Base-by-base conservation (phyloP, 2,113 vertebrate species). In the Erythrolamprus reginae region DNA sequence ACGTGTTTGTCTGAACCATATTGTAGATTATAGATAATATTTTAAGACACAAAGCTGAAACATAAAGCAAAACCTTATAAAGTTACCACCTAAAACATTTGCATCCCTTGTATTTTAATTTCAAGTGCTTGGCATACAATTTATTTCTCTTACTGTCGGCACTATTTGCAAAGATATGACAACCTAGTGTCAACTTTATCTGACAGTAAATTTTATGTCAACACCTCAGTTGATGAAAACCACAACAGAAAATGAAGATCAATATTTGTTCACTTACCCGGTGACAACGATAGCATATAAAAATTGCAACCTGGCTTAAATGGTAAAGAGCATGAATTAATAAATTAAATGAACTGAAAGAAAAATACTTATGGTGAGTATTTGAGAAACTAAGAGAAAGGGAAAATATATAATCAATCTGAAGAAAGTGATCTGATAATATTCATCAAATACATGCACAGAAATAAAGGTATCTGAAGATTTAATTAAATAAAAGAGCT, bases 1-100 rank as follows among this genome's bases (percentile, higher is more conserved):
- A 99, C 13, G 97, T 98, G 96, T 98, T 96, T 97, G 97, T 98
- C 96, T 99, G 98, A 87, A 99, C 97, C 90, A 99, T 98, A 96
- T 97, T 99, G 94, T 99, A 99, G 95, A 99, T 97, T 95, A 98
- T 95, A 85, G 97, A 98, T 92, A 99, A 92, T 93, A 99, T 96
- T 97, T 98, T 99, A 94, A 99, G 94, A 90, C 97, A 97, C 91
- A 98, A 96, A 90, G 98, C 98, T 99, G 97, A 56, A 97, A 98
- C 93, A 91, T 84, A 95, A 96, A 91, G 95, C 15, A 89, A 48
- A 82, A 93, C 50, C 61, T 77, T 5, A 77, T 77, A 42, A 33
- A 77, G 17, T 77, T 77, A 17, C 33, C 88, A 82, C 47, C n/a
- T n/a, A 2, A 50, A 88, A 87, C 33, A 65, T 3, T 83, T 10